A percentile compares a stretch with the other conserved stretches of the same genome.
phyloP scores from a whole-genome alignment of 1,140 invertebrate species.

The Euwallacea similis region DNA sequence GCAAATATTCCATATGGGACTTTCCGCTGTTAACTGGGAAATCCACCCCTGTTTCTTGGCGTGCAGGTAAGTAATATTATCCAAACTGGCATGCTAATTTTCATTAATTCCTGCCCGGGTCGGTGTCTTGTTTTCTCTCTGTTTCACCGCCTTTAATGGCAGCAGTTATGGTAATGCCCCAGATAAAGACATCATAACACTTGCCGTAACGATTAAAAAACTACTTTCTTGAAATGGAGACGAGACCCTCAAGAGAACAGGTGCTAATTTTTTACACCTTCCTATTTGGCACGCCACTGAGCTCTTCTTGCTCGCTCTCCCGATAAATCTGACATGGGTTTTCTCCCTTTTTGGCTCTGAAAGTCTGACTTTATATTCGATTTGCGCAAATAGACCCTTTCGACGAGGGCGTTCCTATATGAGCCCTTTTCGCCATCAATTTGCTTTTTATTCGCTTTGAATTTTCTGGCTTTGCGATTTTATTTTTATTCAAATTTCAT shows the following conservation, averaged over 20 bases:
- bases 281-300: no score
- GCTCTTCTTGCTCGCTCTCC: no score
- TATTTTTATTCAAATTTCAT: no score
- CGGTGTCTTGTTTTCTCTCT: constrained; percentile 41
- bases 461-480: neutral
- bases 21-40: neutral
- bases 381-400: neutral
- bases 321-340: no score
- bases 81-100: constrained; percentile 43
- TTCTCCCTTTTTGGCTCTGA: neutral
- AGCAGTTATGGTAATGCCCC: constrained; percentile 34
- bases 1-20: no score
- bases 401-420: neutral
- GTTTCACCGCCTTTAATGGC: constrained; percentile 31
- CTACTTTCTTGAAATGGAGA: constrained; percentile 1
- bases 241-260: constrained; percentile 13
- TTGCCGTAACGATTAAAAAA: constrained; percentile 26
- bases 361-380: constrained; percentile 5
- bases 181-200: constrained; percentile 36
- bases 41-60: constrained; percentile 35
- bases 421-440: constrained; percentile 2
- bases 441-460: neutral
- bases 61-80: constrained; percentile 45
- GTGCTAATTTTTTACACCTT: neutral
- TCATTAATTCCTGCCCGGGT: constrained; percentile 41